These are phyloP conservation scores for Anaspis maculata DNA, from an alignment of 2,888 invertebrate species.

Conservation along the genomic window DNA sequence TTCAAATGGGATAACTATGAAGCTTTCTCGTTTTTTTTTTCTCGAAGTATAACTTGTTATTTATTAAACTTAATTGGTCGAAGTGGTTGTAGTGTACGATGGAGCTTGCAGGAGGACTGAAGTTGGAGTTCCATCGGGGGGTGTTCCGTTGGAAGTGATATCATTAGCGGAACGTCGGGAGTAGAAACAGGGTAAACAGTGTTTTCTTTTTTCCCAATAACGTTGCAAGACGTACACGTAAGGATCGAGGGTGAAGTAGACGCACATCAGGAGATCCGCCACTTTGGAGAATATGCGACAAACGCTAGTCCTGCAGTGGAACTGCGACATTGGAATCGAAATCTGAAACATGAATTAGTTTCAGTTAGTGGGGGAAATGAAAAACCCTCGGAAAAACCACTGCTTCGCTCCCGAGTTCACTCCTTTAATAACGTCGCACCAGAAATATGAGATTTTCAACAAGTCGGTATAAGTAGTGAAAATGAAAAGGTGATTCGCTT, in stretches of 20 bases:
- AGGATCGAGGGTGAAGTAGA: conserved; percentile 78
- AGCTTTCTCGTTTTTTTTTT: no score
- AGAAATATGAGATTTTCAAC: no score
- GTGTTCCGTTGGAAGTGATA: conserved; percentile 18
- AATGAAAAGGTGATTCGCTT: no score
- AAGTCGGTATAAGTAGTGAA: no score
- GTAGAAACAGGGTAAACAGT: conserved; percentile 22
- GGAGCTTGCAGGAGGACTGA: conserved; percentile 25
- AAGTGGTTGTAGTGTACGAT: conserved; percentile 17
- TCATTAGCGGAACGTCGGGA: conserved; percentile 18
- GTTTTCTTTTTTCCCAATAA: conserved; percentile 38
- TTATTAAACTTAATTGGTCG: no score
- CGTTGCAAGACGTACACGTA: conserved; percentile 73
- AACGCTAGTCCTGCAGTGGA: conserved; percentile 33
- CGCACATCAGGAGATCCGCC: conserved; percentile 67
- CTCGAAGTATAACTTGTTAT: no score
- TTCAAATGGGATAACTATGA: no score
- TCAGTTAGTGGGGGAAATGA: no score
- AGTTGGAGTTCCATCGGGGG: conserved; percentile 22
- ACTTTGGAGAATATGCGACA: conserved; percentile 45
- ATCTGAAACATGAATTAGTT: conserved; percentile 43
- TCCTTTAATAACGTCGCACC: no score
- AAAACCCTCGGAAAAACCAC: no score
- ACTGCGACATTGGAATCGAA: conserved; percentile 55
- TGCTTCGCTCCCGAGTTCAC: no score